Percentiles rank a stretch among this genome's conserved stretches.
Conservation (phyloP, 2,888 invertebrate species). For the Drymonia ruficornis region DNA sequence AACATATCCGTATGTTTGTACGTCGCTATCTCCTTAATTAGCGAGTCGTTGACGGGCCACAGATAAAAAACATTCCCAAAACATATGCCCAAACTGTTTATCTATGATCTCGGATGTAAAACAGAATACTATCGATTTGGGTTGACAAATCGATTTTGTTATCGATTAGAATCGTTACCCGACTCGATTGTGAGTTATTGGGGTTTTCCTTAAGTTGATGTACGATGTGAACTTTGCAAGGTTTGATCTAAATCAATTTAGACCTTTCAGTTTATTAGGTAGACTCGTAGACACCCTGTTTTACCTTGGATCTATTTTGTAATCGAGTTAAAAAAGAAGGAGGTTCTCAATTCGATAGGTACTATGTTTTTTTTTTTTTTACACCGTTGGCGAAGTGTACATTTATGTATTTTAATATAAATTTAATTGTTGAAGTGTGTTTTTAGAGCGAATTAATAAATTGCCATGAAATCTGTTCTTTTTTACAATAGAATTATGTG, state of each 20-base stretch:
- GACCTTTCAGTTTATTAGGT: background rate
- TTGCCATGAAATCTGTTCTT: too few species aligned
- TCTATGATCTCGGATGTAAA: constrained; percentile 1
- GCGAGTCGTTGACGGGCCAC: constrained; percentile 6
- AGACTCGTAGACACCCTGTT: too few species aligned
- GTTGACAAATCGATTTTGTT: constrained; percentile 27
- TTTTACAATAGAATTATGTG: too few species aligned
- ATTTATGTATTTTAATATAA: too few species aligned
- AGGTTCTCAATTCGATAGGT: too few species aligned
- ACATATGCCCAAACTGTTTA: constrained; percentile 14
- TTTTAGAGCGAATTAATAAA: too few species aligned
- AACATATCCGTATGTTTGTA: background rate
- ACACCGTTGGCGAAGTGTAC: too few species aligned
- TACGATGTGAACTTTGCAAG: constrained; percentile 2
- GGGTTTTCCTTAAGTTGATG: background rate
- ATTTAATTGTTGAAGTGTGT: too few species aligned
- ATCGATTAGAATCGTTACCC: background rate
- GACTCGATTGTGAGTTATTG: constrained; percentile 1
- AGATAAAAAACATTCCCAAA: constrained; percentile 18
- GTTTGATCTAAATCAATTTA: background rate
- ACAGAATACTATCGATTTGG: constrained; percentile 20
- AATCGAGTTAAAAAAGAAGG: too few species aligned
- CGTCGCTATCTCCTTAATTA: constrained; percentile 2
- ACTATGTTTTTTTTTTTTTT: too few species aligned
- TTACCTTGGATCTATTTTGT: too few species aligned